These are phyloP conservation scores for Cepaea nemoralis DNA, from an alignment of 1,140 invertebrate genomes.

Conservation along the genomic window DNA sequence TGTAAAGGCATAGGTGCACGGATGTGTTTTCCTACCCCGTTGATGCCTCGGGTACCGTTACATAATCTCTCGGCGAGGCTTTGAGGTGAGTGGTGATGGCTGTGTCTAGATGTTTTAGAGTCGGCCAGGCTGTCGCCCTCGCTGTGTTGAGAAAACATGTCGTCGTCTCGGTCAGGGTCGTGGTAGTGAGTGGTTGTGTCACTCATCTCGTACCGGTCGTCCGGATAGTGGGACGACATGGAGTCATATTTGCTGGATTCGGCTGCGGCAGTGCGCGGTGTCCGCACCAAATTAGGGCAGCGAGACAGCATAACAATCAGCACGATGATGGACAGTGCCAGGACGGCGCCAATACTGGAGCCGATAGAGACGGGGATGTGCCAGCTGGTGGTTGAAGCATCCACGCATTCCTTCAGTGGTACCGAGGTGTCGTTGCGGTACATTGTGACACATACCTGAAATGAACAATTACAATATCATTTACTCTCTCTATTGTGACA, in stretches of 20 bases:
- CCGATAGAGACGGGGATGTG: constrained; percentile 69
- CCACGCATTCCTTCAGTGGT: constrained; percentile 58
- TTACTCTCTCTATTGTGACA: too few species aligned
- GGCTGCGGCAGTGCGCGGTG: constrained; percentile 51
- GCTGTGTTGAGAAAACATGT: constrained; percentile 50
- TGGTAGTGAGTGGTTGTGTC: constrained; percentile 60
- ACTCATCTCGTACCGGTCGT: constrained; percentile 60
- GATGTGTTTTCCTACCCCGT: neutral
- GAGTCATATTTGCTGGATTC: constrained; percentile 61
- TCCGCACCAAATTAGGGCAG: constrained; percentile 53
- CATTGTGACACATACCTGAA: constrained; percentile 61
- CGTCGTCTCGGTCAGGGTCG: constrained; percentile 50
- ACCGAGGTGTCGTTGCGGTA: constrained; percentile 55
- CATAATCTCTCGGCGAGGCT: constrained; percentile 30
- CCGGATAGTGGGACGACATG: constrained; percentile 63
- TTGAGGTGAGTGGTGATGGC: constrained; percentile 21
- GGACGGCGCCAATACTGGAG: constrained; percentile 65
- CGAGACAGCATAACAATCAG: constrained; percentile 63
- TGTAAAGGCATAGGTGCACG: neutral
- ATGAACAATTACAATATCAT: neutral
- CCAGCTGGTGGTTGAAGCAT: constrained; percentile 66
- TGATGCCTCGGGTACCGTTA: constrained; percentile 14
- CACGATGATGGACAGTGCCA: constrained; percentile 66
- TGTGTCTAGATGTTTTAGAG: neutral
- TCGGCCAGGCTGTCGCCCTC: constrained; percentile 42